Evolutionary conservation across 1,140 invertebrate species (phyloP).

Genomic region (Drosophila nigromelanica): DNA sequence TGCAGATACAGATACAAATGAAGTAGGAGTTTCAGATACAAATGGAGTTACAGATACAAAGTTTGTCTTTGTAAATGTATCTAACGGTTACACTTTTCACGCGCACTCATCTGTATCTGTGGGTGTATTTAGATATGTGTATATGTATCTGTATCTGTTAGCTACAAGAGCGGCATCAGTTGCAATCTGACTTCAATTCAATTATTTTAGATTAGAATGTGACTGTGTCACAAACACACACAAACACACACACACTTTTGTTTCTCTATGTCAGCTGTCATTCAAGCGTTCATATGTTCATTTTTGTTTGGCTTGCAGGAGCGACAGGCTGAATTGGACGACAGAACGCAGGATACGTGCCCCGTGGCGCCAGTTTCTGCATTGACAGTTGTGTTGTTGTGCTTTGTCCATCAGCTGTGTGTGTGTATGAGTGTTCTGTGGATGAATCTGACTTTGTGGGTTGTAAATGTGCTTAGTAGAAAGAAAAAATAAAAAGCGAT

Average conservation of each 20-base stretch:
- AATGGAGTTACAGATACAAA: constrained; percentile 24
- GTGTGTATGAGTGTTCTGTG: constrained; percentile 17
- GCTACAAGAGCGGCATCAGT: constrained; percentile 66
- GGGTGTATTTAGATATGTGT: constrained; percentile 16
- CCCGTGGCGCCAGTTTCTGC: constrained; percentile 60
- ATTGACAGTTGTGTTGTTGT: constrained; percentile 42
- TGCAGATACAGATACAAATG: constrained; percentile 19
- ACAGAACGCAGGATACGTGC: constrained; percentile 67
- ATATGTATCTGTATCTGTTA: constrained; percentile 35
- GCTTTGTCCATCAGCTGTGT: background rate
- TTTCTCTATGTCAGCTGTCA: constrained; percentile 82
- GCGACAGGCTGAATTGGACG: constrained; percentile 30
- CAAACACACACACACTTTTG: constrained; percentile 57
- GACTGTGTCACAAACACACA: constrained; percentile 69
- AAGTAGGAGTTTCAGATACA: constrained; percentile 15
- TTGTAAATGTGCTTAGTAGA: constrained; percentile 12
- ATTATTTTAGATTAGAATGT: constrained; percentile 83
- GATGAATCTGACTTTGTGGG: constrained; percentile 1
- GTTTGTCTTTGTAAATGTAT: constrained; percentile 36
- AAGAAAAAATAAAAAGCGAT: background rate
- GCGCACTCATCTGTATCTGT: constrained; percentile 22
- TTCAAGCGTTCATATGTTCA: constrained; percentile 76
- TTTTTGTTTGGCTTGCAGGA: constrained; percentile 51
- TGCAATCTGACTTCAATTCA: constrained; percentile 83
- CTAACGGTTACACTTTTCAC: constrained; percentile 60